Base-by-base conservation (phyloP, 2,113 vertebrate genomes). In the Paracanthobrama guichenoti region DNA sequence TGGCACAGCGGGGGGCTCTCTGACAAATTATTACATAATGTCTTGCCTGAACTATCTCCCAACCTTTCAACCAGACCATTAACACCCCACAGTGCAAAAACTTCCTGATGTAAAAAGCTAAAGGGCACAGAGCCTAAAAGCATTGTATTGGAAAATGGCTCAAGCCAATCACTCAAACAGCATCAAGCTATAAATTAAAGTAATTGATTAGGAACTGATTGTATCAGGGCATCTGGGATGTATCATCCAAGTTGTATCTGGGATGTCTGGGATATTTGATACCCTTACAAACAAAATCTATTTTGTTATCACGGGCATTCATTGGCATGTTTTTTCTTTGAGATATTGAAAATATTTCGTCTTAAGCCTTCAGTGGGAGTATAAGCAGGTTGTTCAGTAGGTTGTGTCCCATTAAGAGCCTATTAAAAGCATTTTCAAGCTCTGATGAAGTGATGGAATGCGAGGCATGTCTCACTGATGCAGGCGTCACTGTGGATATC, bases 391-490 rank as follows among this genome's bases (percentile, higher is more conserved):
- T n/a, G 72, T 59, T 72, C 46, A 4, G 42, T 39, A 72, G 62
- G 66, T 82, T 72, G 64, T 69, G 89, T 87, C 89, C 87, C 88
- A 91, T 91, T 89, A 88, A 89, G 79, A 46, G 84, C 88, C 91
- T 92, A 92, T 94, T 93, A 94, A 87, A 91, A 90, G 90, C 92
- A 94, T 94, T 95, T 94, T 94, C 89, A 94, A 91, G 95, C 94
- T 94, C 91, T 91, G 92, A 86, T 95, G 95, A 92, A 94, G 93
- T 91, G 85, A 86, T 95, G 95, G 96, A 97, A 97, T 98, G 92
- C 90, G 90, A 96, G 94, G 91, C 90, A 96, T 92, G 94, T 91
- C 89, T 90, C 82, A 87, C 88, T 85, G 89, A 89, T 82, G 93
- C 88, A 92, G 90, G 85, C 91, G 88, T 90, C 88, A 88, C 86